Conservation (phyloP, 2,113 vertebrate species). For the Chionodraco myersi region DNA sequence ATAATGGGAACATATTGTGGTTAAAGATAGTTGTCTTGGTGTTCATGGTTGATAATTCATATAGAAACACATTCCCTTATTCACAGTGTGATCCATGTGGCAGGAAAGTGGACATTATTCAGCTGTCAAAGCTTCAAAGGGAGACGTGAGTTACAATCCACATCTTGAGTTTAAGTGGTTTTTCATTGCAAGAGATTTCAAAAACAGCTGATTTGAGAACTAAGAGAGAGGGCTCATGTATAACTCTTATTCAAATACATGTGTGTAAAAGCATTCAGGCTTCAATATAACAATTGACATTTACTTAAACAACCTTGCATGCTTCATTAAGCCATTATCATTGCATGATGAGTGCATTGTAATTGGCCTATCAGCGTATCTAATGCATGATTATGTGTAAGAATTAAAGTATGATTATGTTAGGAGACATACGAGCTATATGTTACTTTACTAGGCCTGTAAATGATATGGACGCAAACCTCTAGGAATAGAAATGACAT, state of each 20-base stretch:
- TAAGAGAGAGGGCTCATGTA: conserved; percentile 10
- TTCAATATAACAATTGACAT: conserved; percentile 64
- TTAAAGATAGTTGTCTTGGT: too few relatives aligned
- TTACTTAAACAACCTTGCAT: conserved; percentile 66
- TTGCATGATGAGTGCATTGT: conserved; percentile 52
- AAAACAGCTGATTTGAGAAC: conserved; percentile 21
- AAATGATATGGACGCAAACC: conserved; percentile 10
- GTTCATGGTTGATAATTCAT: too few relatives aligned
- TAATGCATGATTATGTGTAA: conserved; percentile 31
- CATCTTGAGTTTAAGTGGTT: not conserved
- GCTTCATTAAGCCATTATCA: conserved; percentile 71
- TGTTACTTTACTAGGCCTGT: not conserved
- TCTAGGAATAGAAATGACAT: too few relatives aligned
- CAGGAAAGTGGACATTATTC: not conserved
- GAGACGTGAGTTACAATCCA: not conserved
- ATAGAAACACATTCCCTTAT: too few relatives aligned
- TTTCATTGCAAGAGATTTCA: conserved; percentile 2
- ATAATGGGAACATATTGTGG: too few relatives aligned
- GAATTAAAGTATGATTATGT: not conserved
- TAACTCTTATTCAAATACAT: conserved; percentile 38
- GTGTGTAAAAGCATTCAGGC: conserved; percentile 25
- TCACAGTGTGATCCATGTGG: too few relatives aligned
- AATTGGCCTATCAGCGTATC: conserved; percentile 47
- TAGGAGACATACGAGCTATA: not conserved
- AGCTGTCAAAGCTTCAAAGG: not conserved